Base-by-base conservation (phyloP, 2,797 vertebrate genomes). In the Intellagama lesueurii region DNA sequence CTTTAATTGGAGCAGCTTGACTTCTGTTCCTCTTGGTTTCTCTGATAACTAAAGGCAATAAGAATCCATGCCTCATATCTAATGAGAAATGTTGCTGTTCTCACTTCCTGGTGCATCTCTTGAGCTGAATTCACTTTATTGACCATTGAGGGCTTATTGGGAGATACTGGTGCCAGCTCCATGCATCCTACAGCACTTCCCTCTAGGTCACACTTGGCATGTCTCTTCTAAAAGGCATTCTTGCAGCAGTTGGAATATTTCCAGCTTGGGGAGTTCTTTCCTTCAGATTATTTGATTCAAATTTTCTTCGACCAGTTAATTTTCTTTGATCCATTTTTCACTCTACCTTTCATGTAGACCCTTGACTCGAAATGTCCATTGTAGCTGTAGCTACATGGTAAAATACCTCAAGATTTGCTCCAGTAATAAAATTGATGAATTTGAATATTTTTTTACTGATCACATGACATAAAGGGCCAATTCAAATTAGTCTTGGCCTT, bases 1-100 rank as follows among this genome's bases (percentile, higher is more conserved):
- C 56, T 76, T 88, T 88, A 88, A 88, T 83, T 83, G 80, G 72
- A 49, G 56, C 86, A 82, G 81, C 81, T 88, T 88, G 72, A 83
- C 56, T 88, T 88, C 87, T 82, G 70, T 88, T 88, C 72, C 12
- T 68, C 76, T 88, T 83, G 72, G 87, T 88, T 84, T 73, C 73
- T 88, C 81, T 78, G 73, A 73, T 64, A 88, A 88, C 81, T 70
- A 78, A 76, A 88, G 73, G 81, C 81, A 88, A 76, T 52, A 5
- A 22, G 14, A 78, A 70, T 89, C 56, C 40, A 66, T 89, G 56
- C 44, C 14, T 89, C 52, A 47, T 12, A 40, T 68, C 49, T 66
- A 81, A 81, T 81, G 76, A 81, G 77, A 76, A 52, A 73, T 40
- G 47, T 8, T 26, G 7, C 30, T 47, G 28, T 80, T 66, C 66